Base-by-base conservation (phyloP, 2,113 vertebrate genomes). In the Anas platyrhynchos region DNA sequence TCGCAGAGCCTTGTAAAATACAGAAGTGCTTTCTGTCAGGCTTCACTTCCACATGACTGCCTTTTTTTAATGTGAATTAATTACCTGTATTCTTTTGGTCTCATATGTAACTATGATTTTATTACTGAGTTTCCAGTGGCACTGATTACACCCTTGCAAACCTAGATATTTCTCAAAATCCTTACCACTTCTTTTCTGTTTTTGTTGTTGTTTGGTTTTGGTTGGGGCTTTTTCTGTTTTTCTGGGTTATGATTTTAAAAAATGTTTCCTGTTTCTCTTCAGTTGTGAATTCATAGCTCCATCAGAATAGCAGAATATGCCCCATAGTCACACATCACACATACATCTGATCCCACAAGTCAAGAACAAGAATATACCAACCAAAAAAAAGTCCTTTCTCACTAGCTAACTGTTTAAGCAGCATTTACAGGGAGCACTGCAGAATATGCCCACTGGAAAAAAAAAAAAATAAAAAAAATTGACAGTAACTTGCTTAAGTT, bases 1-100 rank as follows among this genome's bases (percentile, higher is more conserved):
- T 93, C 69, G 36, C 86, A 72, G 29, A 85, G 69, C 25, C 78
- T 55, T 26, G 8, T 93, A 89, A 96, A 94, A 78, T 59, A 74
- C 34, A 91, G 38, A 66, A 80, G 16, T 68, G 67, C n/a, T 91
- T 85, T 97, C 79, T 95, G 34, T 89, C 26, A 25, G 48, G 44
- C 23, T 79, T 61, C 55, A 36, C 44, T 55, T 86, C 36, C 14
- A 9, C 12, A 72, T 7, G 26, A 50, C 34, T 41, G 2, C 55
- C 15, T 68, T 83, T 65, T 15, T 74, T 83, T 6, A 7, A 27
- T 62, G 44, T 80, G 80, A 78, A 85, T 75, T 76, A 88, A 77
- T 88, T 86, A 74, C 43, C 34, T 69, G 13, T 84, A 44, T 86
- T 80, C 77, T 94, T 78, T 44, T 62, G 38, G 21, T 63, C 54